A percentile compares a stretch with the other conserved stretches of the same genome.
Conservation (phyloP, 2,888 invertebrate species). For the Taphrorychus bicolor region DNA sequence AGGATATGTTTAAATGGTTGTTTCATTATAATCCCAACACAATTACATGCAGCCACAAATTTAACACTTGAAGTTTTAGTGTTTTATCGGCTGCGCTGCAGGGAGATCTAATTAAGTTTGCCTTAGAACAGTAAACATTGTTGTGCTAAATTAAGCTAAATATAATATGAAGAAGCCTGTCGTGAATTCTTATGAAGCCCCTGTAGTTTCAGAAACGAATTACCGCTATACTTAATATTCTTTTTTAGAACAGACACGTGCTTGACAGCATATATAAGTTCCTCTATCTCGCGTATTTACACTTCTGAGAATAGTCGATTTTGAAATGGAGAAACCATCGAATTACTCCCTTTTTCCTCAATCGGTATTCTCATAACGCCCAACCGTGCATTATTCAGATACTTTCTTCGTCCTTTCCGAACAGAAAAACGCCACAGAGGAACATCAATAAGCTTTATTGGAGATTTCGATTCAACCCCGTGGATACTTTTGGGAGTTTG, state of each 20-base stretch:
- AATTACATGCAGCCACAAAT: too few species aligned
- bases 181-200: too few species aligned
- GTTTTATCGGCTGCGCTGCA: too few species aligned
- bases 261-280: neutral
- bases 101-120: too few species aligned
- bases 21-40: too few species aligned
- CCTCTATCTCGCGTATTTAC: neutral
- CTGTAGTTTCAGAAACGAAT: too few species aligned
- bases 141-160: too few species aligned
- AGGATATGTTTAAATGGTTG: too few species aligned
- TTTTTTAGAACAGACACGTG: neutral
- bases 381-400: slow-evolving; percentile 16
- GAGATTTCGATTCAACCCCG: neutral
- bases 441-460: slow-evolving; percentile 12
- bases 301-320: neutral
- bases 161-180: too few species aligned
- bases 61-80: too few species aligned
- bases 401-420: slow-evolving; percentile 15
- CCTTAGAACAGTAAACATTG: too few species aligned
- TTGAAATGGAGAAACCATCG: neutral
- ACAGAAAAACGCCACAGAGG: slow-evolving; percentile 12
- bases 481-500: neutral
- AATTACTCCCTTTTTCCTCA: slow-evolving; percentile 9
- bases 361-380: slow-evolving; percentile 20
- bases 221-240: too few species aligned